Base-by-base conservation (phyloP, 2,888 invertebrate genomes). In the Flexamia atlantica region DNA sequence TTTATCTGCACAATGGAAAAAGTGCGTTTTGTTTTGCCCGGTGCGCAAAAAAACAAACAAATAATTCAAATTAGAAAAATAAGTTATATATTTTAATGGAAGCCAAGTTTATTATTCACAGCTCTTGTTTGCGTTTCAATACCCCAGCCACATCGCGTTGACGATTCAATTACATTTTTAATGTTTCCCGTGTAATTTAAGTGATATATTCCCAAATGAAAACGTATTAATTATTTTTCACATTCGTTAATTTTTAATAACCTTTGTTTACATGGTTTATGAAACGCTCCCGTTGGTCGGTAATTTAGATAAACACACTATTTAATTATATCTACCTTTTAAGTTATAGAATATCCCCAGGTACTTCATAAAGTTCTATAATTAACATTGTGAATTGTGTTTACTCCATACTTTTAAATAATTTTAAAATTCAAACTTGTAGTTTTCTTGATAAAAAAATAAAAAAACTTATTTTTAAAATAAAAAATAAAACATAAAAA, bases 141-240 rank as follows among this genome's bases (percentile, higher is more conserved):
- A 46, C 76, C 76, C 76, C 28, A 17, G 23, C 36, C 40, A 9
- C 70, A n/a, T n/a, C 40, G 40, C 36, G 70, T 70, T 70, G 70
- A 70, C 40, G 70, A 64, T 64, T 64, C 40, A 70, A 70, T 70
- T 70, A 70, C 70, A 70, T 70, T 70, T 70, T 70, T 40, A 68
- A 70, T 70, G 36, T 70, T 70, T 68, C 32, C 17, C 30, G 40
- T 40, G 36, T 68, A 70, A 70, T 70, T 70, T 40, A 40, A 70
- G 70, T 70, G 70, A 70, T 40, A 40, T 20, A 70, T 70, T 70
- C 70, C 70, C 70, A 70, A 30, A 30, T 70, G 70, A 20, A 70
- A 40, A 36, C 10, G 1, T 70, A 70, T 40, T 70, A 40, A 70
- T 70, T 70, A 23, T 36, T 70, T 70, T 70, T 40, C 70, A 20